Percentiles rank a stretch among this genome's conserved stretches.
These are phyloP conservation scores for Diachasma alloeum DNA, from an alignment of 1,140 invertebrate genomes.

Conservation along the genomic window DNA sequence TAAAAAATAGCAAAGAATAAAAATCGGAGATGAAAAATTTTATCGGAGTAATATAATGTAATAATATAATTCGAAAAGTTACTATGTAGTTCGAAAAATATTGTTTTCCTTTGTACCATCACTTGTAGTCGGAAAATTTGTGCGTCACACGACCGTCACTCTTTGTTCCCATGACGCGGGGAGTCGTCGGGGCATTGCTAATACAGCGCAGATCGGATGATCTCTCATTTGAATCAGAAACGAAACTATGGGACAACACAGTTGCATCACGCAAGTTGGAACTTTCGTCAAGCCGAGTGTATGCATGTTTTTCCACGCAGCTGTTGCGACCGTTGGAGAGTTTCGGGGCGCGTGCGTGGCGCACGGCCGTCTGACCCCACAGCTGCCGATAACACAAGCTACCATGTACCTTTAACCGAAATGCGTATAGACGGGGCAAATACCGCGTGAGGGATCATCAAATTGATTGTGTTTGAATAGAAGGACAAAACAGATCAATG, in stretches of 20 bases:
- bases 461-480: not conserved
- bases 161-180: too few species aligned
- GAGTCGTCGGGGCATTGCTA: too few species aligned
- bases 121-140: too few species aligned
- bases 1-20: too few species aligned
- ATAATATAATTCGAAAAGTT: too few species aligned
- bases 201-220: too few species aligned
- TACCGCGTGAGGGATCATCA: not conserved
- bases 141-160: too few species aligned
- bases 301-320: constrained; percentile 54
- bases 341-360: constrained; percentile 50
- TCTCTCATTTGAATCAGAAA: not conserved
- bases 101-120: too few species aligned
- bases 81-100: too few species aligned
- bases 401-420: not conserved
- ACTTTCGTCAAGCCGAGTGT: constrained; percentile 37
- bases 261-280: constrained; percentile 23
- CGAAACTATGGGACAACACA: not conserved
- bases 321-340: constrained; percentile 60
- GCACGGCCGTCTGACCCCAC: constrained; percentile 14
- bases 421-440: not conserved
- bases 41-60: too few species aligned
- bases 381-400: constrained; percentile 21
- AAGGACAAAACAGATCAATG: not conserved
- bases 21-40: too few species aligned